Percentiles rank a stretch among this genome's conserved stretches.
These are phyloP conservation scores for Tenebrio molitor DNA, from an alignment of 1,140 invertebrate genomes.

Conservation along the genomic window DNA sequence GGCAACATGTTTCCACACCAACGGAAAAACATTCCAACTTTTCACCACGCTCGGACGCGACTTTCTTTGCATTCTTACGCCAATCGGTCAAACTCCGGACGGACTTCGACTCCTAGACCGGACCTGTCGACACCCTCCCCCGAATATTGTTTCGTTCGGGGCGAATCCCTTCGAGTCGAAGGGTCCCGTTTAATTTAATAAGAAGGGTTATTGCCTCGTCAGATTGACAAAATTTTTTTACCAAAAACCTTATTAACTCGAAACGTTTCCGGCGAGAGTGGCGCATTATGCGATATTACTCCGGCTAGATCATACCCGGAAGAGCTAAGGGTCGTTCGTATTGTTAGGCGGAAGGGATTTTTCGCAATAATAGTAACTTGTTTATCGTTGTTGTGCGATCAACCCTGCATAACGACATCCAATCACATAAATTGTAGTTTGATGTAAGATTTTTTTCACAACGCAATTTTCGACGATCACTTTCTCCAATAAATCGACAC, in stretches of 20 bases:
- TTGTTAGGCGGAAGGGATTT: conserved; percentile 23
- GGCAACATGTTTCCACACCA: conserved; percentile 37
- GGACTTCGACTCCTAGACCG: too few relatives aligned
- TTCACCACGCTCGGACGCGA: conserved; percentile 13
- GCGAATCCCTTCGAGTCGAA: too few relatives aligned
- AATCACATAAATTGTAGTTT: conserved; percentile 24
- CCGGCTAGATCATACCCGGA: neutral
- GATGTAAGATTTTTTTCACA: conserved; percentile 24
- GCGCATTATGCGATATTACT: conserved; percentile 6
- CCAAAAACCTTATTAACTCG: too few relatives aligned
- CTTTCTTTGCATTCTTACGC: conserved; percentile 33
- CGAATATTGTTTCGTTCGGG: too few relatives aligned
- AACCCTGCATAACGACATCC: conserved; percentile 27
- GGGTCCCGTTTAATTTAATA: too few relatives aligned
- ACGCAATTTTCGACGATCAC: too few relatives aligned
- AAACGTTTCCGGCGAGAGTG: too few relatives aligned
- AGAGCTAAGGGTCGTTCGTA: neutral
- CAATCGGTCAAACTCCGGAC: conserved; percentile 11
- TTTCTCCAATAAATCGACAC: neutral
- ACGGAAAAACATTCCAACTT: conserved; percentile 40
- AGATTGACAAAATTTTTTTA: too few relatives aligned
- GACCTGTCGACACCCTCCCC: too few relatives aligned
- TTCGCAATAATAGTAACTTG: conserved; percentile 33
- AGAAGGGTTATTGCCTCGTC: too few relatives aligned
- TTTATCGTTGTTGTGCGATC: conserved; percentile 18